Evolutionary conservation across 2,113 vertebrate species (phyloP).

Genomic region (Ranitomeya variabilis): DNA sequence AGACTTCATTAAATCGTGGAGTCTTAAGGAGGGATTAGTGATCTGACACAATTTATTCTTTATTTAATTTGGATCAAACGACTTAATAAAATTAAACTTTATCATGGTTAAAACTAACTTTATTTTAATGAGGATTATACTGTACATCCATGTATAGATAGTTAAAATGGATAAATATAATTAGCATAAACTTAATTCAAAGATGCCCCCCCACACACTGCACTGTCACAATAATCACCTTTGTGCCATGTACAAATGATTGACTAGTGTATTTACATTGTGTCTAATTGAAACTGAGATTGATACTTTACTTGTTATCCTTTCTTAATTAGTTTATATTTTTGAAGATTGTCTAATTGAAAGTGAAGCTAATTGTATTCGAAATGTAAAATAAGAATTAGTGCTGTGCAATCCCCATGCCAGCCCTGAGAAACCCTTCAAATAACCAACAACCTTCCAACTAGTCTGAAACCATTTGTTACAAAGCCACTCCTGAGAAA

Average conservation of each 20-base stretch:
- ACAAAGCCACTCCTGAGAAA: too few relatives aligned
- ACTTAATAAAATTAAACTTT: background rate
- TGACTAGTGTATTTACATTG: background rate
- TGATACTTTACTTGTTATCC: conserved; percentile 1
- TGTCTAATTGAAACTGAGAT: background rate
- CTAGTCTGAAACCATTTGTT: too few relatives aligned
- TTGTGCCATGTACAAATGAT: background rate
- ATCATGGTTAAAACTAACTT: background rate
- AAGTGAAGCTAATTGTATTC: background rate
- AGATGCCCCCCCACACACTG: background rate
- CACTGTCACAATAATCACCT: background rate
- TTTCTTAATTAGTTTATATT: background rate
- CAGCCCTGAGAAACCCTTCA: background rate
- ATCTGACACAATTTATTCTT: conserved; percentile 10
- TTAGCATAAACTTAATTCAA: background rate
- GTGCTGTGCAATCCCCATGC: background rate
- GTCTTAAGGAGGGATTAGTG: conserved; percentile 7
- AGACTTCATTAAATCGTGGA: background rate
- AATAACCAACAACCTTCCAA: background rate
- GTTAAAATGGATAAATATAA: background rate
- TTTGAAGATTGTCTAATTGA: background rate
- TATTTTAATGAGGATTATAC: conserved; percentile 7
- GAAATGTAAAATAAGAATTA: background rate
- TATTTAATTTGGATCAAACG: conserved; percentile 1
- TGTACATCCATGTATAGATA: background rate